A percentile compares a stretch with the other conserved stretches of the same genome.
Evolutionary conservation across 2,797 vertebrate genomes (phyloP).

Genomic region (Picus viridis): DNA sequence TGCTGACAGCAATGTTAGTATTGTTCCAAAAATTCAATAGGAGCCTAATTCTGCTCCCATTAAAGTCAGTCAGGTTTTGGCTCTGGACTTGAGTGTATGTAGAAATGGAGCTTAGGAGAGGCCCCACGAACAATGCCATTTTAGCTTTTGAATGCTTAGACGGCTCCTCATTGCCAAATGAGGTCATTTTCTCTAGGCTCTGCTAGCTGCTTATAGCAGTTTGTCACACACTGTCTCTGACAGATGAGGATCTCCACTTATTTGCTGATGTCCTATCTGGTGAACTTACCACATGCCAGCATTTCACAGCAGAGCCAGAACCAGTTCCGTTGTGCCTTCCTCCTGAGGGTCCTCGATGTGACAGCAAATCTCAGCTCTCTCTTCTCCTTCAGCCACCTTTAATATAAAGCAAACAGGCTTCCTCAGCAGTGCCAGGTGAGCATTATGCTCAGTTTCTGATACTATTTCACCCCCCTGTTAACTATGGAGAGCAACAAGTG

Average conservation of each 20-base stretch:
- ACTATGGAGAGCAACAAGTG: not conserved
- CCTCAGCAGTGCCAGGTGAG: not conserved
- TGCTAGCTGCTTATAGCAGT: not conserved
- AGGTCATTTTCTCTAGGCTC: not conserved
- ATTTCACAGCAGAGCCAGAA: not conserved
- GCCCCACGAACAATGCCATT: not conserved
- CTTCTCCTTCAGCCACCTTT: not conserved
- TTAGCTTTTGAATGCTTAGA: conserved; percentile 8
- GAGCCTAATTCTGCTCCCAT: conserved; percentile 39
- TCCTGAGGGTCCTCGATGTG: not conserved
- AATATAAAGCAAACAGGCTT: not conserved
- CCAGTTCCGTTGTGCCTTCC: not conserved
- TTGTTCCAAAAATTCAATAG: conserved; percentile 48
- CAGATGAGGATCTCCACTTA: not conserved
- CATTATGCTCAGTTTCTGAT: not conserved
- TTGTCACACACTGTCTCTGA: not conserved
- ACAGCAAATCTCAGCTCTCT: not conserved
- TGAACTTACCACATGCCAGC: not conserved
- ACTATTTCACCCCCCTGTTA: not conserved
- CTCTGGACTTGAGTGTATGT: not conserved
- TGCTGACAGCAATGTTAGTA: conserved; percentile 28
- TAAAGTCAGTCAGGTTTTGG: conserved; percentile 52
- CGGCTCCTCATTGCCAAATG: not conserved
- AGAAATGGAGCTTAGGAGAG: not conserved
- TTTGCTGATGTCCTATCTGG: not conserved